Percentiles rank a stretch among this genome's conserved stretches.
Conservation (phyloP, 2,113 vertebrate genomes). For the Perccottus glenii region DNA sequence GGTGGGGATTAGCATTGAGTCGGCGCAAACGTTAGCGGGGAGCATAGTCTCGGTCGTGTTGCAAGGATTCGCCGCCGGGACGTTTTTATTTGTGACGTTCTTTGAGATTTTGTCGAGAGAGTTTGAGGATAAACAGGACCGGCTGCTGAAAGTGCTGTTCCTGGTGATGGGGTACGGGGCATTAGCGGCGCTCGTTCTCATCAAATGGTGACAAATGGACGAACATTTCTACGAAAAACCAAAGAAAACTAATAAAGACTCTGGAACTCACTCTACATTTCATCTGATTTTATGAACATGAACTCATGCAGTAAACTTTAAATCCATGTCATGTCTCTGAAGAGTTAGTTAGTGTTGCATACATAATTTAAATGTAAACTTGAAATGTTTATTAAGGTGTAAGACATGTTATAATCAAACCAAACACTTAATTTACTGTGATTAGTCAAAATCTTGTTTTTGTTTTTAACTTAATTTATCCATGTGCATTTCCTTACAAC, state of each 20-base stretch:
- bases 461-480: too few relatives aligned
- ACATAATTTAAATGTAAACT: too few relatives aligned
- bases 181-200: slow-evolving; percentile 84
- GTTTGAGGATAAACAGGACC: slow-evolving; percentile 87
- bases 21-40: slow-evolving; percentile 75
- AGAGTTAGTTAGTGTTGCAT: too few relatives aligned
- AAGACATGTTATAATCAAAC: too few relatives aligned
- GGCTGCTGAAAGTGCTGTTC: slow-evolving; percentile 91
- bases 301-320: too few relatives aligned
- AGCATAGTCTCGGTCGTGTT: slow-evolving; percentile 82
- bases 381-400: too few relatives aligned
- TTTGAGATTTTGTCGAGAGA: slow-evolving; percentile 91
- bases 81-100: slow-evolving; percentile 92
- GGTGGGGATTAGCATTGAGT: slow-evolving; percentile 87
- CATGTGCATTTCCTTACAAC: too few relatives aligned
- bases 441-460: too few relatives aligned
- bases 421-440: too few relatives aligned
- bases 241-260: neutral
- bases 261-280: neutral
- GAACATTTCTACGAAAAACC: neutral
- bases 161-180: slow-evolving; percentile 85
- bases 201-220: slow-evolving; percentile 84
- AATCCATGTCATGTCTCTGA: too few relatives aligned
- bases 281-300: too few relatives aligned
- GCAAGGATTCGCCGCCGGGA: slow-evolving; percentile 88